These are phyloP conservation scores for Physocephala rufipes DNA, from an alignment of 2,888 invertebrate species.

Conservation along the genomic window DNA sequence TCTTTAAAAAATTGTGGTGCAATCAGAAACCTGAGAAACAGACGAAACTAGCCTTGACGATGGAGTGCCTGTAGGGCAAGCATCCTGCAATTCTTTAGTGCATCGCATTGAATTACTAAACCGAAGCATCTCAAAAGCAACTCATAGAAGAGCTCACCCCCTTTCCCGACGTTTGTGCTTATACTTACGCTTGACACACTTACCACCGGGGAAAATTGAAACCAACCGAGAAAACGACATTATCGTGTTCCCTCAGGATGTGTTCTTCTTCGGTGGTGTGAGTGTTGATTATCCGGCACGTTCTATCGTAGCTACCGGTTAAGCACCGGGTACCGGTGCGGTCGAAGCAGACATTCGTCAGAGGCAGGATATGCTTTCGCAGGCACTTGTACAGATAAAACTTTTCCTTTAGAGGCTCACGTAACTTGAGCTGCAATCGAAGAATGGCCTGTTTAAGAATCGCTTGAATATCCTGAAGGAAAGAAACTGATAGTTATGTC, in stretches of 20 bases:
- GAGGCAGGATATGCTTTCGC: conserved; percentile 74
- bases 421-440: conserved; percentile 72
- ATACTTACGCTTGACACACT: conserved; percentile 50
- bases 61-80: background rate
- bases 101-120: background rate
- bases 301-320: conserved; percentile 85
- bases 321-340: conserved; percentile 78
- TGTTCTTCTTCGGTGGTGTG: conserved; percentile 74
- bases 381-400: conserved; percentile 75
- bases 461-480: conserved; percentile 65
- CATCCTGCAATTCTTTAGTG: background rate
- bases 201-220: conserved; percentile 82
- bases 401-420: conserved; percentile 71
- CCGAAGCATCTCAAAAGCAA: background rate
- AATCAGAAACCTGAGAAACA: too few relatives aligned
- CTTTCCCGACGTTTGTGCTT: background rate
- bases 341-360: conserved; percentile 78
- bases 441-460: conserved; percentile 72
- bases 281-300: conserved; percentile 83
- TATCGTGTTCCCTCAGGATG: conserved; percentile 78
- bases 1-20: too few relatives aligned
- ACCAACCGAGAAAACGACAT: conserved; percentile 82
- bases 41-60: too few relatives aligned
- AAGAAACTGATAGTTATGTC: background rate
- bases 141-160: background rate